Evolutionary conservation across 2,888 invertebrate species (phyloP).

Genomic region (Himalopsyche kuldschensis): DNA sequence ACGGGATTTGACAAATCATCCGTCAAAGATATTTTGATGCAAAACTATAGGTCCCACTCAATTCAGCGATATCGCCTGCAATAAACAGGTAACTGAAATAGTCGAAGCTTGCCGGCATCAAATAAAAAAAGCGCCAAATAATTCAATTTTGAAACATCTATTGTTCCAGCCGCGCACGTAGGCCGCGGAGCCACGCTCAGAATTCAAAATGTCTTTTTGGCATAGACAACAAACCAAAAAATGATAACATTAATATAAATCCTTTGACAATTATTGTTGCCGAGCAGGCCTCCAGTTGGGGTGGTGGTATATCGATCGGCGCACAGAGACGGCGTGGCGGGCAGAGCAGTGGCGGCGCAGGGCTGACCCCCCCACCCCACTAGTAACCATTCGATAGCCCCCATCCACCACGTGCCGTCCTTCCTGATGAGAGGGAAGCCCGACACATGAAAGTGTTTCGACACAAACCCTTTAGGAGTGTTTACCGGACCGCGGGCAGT

Average conservation of each 20-base stretch:
- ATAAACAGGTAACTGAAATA: not conserved
- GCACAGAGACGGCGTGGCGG: conserved; percentile 27
- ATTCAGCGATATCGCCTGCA: too few species aligned
- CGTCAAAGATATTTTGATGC: too few species aligned
- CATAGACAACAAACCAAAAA: not conserved
- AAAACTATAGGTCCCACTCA: too few species aligned
- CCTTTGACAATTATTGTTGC: not conserved
- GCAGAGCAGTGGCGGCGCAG: not conserved
- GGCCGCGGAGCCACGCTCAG: not conserved
- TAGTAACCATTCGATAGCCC: not conserved
- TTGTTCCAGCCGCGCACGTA: not conserved
- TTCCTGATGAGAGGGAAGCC: not conserved
- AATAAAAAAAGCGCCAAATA: not conserved
- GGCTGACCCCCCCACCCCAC: not conserved
- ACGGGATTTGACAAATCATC: too few species aligned
- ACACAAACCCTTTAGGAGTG: not conserved
- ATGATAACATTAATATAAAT: not conserved
- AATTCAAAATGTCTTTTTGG: not conserved
- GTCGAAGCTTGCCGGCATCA: not conserved
- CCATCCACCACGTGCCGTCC: not conserved
- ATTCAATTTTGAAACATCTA: not conserved
- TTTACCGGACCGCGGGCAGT: not conserved
- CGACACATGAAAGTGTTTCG: not conserved
- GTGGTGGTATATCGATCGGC: conserved; percentile 30
- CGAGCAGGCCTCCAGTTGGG: not conserved